Base-by-base conservation (phyloP, 2,888 invertebrate species). In the Neoitamus cyanurus region DNA sequence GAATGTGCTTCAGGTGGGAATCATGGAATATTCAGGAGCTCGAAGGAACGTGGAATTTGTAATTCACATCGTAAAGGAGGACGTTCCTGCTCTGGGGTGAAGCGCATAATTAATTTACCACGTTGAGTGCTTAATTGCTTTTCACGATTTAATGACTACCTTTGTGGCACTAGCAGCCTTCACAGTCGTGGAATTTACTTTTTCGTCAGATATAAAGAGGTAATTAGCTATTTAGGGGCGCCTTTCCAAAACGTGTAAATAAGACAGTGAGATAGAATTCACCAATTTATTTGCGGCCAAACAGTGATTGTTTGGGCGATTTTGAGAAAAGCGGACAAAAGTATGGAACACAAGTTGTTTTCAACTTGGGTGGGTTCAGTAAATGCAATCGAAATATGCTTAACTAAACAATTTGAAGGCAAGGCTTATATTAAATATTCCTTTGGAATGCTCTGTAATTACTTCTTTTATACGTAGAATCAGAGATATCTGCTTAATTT, bases 71-170 rank as follows among this genome's bases (percentile, higher is more conserved):
- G 58, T 58, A 58, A 58, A 58, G 58, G 58, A 58, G 25, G 25
- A 58, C 20, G 58, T 9, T 58, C 15, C 9, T 58, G 58, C 58
- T 58, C 9, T 58, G 25, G 58, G 25, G 25, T 58, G 25, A 20
- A 58, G 58, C 20, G 15, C 20, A 58, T 58, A 58, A 58, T 58
- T 58, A 58, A 58, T 58, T 58, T 58, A 58, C 58, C 58, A 58
- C 58, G 58, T 58, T 58, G 58, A 58, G 58, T 58, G 58, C 58
- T 58, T 58, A 58, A 58, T 58, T 58, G 58, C 58, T 58, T 58
- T 58, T 58, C 58, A 58, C 58, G 58, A 58, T 58, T 58, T 58
- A 58, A 58, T 58, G 58, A 58, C 58, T 58, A 58, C 15, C 58
- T 58, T 25, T 58, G 58, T 58, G 58, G 58, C 58, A 58, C 58